A percentile compares a stretch with the other conserved stretches of the same genome.
These are phyloP conservation scores for Beris chalybata DNA, from an alignment of 2,888 invertebrate genomes.

Conservation along the genomic window DNA sequence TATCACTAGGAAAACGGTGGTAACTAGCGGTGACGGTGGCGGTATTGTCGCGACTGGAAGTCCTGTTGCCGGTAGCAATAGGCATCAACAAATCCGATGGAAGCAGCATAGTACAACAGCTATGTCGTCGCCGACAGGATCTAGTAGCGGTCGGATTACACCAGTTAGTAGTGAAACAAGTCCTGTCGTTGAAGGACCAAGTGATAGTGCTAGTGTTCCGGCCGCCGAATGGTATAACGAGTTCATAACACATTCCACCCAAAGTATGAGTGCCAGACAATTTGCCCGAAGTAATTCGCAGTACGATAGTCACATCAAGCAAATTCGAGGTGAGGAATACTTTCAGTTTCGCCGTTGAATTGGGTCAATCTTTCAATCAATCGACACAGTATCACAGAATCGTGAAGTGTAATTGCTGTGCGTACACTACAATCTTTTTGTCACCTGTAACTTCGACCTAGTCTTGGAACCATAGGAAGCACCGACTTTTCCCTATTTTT, in stretches of 20 bases:
- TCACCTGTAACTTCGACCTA: too few species aligned
- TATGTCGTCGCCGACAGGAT: background rate
- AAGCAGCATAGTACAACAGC: slow-evolving; percentile 48
- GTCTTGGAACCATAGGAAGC: too few species aligned
- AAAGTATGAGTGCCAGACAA: slow-evolving; percentile 69
- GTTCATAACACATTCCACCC: slow-evolving; percentile 60
- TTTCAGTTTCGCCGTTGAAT: too few species aligned
- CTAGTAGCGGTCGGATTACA: background rate
- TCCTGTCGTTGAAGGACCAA: slow-evolving; percentile 27
- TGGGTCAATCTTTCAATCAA: too few species aligned
- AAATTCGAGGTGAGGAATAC: slow-evolving; percentile 72
- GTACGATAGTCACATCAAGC: slow-evolving; percentile 83
- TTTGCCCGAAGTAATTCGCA: slow-evolving; percentile 77
- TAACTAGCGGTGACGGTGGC: too few species aligned
- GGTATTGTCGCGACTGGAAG: slow-evolving; percentile 33
- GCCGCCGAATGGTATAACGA: slow-evolving; percentile 63
- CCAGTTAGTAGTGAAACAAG: slow-evolving; percentile 5
- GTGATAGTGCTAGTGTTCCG: slow-evolving; percentile 42
- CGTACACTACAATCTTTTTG: too few species aligned
- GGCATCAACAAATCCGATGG: slow-evolving; percentile 41
- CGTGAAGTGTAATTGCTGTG: too few species aligned
- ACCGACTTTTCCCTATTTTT: too few species aligned
- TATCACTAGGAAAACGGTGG: background rate
- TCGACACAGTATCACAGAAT: too few species aligned
- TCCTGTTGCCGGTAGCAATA: slow-evolving; percentile 41